phyloP scores from a whole-genome alignment of 2,888 invertebrate species.

The Achlya flavicornis region DNA sequence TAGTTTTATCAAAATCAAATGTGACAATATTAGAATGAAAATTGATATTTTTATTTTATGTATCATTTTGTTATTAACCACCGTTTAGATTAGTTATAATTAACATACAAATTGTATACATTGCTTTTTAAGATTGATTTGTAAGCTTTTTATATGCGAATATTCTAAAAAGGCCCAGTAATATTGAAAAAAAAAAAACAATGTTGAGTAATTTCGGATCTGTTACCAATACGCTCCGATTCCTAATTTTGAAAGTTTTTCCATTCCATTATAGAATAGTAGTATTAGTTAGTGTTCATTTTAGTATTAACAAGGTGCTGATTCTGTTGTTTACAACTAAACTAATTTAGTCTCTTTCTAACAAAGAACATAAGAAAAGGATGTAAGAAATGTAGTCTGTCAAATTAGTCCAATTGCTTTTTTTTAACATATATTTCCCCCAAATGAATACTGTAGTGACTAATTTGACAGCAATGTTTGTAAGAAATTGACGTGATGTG shows the following conservation, averaged over 20 bases:
- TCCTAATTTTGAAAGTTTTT: slow-evolving; percentile 25
- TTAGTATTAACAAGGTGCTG: slow-evolving; percentile 27
- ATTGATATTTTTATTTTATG: slow-evolving; percentile 17
- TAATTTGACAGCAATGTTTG: too few relatives aligned
- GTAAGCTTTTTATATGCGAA: background rate
- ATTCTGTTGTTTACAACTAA: too few relatives aligned
- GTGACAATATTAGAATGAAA: background rate
- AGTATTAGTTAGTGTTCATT: slow-evolving; percentile 45
- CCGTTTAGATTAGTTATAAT: slow-evolving; percentile 41
- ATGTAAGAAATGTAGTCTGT: too few relatives aligned
- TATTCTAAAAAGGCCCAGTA: background rate
- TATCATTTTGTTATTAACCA: slow-evolving; percentile 46
- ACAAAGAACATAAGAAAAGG: too few relatives aligned
- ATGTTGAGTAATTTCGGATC: background rate
- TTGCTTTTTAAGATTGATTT: too few relatives aligned
- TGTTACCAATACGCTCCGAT: slow-evolving; percentile 10
- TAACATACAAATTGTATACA: slow-evolving; percentile 14
- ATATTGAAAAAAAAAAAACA: background rate
- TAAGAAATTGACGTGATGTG: too few relatives aligned
- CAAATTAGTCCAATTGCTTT: too few relatives aligned
- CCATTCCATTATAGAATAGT: slow-evolving; percentile 54
- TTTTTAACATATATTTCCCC: too few relatives aligned
- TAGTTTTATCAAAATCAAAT: background rate
- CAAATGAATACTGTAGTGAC: too few relatives aligned
- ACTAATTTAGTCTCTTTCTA: too few relatives aligned